Percentiles rank a stretch among this genome's conserved stretches.
phyloP scores from a whole-genome alignment of 1,140 invertebrate species.

The Idris sp. region DNA sequence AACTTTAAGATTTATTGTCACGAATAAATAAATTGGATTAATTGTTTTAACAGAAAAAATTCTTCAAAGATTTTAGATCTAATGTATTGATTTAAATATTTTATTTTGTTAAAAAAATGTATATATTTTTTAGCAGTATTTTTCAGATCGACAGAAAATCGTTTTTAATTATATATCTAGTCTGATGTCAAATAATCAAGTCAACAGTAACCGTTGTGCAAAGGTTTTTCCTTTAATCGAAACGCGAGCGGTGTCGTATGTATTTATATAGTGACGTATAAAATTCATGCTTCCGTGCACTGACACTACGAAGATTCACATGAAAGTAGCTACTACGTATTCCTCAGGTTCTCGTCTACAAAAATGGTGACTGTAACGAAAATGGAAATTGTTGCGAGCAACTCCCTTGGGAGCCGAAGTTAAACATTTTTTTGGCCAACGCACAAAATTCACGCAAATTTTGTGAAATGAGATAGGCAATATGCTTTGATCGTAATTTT shows the following conservation, averaged over 20 bases:
- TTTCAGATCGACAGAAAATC: too few relatives aligned
- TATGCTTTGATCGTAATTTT: constrained; percentile 45
- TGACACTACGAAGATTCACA: constrained; percentile 19
- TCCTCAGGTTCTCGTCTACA: constrained; percentile 50
- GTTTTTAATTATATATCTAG: background rate
- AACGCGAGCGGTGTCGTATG: constrained; percentile 30
- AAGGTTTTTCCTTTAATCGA: constrained; percentile 43
- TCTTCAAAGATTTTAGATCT: too few relatives aligned
- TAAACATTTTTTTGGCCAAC: constrained; percentile 41
- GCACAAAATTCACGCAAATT: constrained; percentile 36
- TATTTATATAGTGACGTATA: constrained; percentile 32
- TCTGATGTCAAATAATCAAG: constrained; percentile 22
- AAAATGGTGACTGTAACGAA: constrained; percentile 53
- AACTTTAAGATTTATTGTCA: background rate
- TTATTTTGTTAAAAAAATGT: too few relatives aligned
- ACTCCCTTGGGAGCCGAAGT: constrained; percentile 18
- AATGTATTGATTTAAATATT: too few relatives aligned
- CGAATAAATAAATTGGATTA: background rate
- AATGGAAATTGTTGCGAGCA: constrained; percentile 47
- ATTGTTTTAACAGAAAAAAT: too few relatives aligned
- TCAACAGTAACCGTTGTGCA: constrained; percentile 23
- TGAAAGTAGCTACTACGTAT: constrained; percentile 49
- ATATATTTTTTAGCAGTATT: too few relatives aligned
- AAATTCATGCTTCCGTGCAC: constrained; percentile 49
- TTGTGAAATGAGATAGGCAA: constrained; percentile 42